Evolutionary conservation across 2,888 invertebrate species (phyloP), one percentile per base, ranked within the genome.

Genomic region (Dasypolia templi): DNA sequence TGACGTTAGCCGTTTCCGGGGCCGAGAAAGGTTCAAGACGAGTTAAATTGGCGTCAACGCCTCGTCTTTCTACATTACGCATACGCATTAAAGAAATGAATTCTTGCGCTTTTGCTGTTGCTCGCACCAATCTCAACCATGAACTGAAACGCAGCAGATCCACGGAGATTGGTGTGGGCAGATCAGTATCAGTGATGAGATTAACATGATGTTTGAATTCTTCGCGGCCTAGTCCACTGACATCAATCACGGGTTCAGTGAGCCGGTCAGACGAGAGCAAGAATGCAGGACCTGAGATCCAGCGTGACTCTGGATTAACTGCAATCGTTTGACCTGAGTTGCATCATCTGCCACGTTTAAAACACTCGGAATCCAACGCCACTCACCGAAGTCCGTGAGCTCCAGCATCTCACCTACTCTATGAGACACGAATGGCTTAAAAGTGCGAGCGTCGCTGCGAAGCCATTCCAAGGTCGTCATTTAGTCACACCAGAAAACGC

Each of bases 291-390:
- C 19, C 32, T 35, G 58, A 14, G 39, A 42, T n/a, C 39, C 39
- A 35, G 9, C n/a, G 58, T 35, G 58, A 58, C 4, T 58, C 22
- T 32, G 12, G 32, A 35, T 22, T 14, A 58, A 35, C 35, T 22
- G 11, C 17, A 19, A 29, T 22, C 35, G 32, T n/a, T 59, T 59
- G 12, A 17, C 12, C 14, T 26, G 61, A n/a, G 58, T 58, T 7
- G 35, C 58, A 32, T 58, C 58, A 22, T 58, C 58, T 35, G 58
- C 58, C 17, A 35, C 58, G 58, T 58, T 58, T 22, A 59, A 35
- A 42, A n/a, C n/a, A n/a, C n/a, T n/a, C n/a, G n/a, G n/a, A n/a
- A n/a, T n/a, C n/a, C n/a, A n/a, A n/a, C n/a, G n/a, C n/a, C n/a
- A n/a, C n/a, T n/a, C n/a, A n/a, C n/a, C n/a, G n/a, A n/a, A n/a